Conservation (phyloP, 2,888 invertebrate genomes). For the Drosophila multiciliata region DNA sequence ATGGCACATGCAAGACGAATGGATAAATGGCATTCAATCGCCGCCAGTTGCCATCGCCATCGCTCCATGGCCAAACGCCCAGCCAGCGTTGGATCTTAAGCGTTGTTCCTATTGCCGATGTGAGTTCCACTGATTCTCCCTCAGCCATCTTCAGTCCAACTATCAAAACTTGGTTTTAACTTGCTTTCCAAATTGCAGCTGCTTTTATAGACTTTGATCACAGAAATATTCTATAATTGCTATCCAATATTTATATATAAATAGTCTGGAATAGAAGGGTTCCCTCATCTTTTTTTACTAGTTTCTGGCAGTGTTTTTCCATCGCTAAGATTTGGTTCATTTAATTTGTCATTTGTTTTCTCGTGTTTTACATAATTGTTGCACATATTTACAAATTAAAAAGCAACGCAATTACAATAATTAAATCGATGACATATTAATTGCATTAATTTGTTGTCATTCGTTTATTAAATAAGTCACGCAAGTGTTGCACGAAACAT, state of each 20-base stretch:
- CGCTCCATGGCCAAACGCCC: conserved; percentile 50
- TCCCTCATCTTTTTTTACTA: background rate
- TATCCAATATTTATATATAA: background rate
- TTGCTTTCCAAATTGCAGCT: background rate
- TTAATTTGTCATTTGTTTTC: no score
- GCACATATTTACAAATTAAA: conserved; percentile 58
- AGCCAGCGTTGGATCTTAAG: conserved; percentile 39
- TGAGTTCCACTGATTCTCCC: conserved; percentile 38
- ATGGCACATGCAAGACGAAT: conserved; percentile 56
- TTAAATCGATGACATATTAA: conserved; percentile 55
- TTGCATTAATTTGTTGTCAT: conserved; percentile 27
- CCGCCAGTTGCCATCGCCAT: conserved; percentile 1
- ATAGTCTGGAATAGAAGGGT: background rate
- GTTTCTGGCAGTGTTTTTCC: background rate
- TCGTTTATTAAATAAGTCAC: conserved; percentile 24
- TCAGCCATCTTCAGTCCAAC: conserved; percentile 16
- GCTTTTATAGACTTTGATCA: conserved; percentile 62
- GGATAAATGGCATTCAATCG: conserved; percentile 40
- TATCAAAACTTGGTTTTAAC: conserved; percentile 3
- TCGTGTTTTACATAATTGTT: conserved; percentile 51
- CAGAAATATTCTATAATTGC: conserved; percentile 13
- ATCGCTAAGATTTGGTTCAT: conserved; percentile 19
- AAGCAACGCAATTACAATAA: conserved; percentile 64
- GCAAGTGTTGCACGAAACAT: background rate
- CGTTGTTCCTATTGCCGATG: conserved; percentile 28